Evolutionary conservation across 2,888 invertebrate genomes (phyloP).

Genomic region (Metallyticus violacea): DNA sequence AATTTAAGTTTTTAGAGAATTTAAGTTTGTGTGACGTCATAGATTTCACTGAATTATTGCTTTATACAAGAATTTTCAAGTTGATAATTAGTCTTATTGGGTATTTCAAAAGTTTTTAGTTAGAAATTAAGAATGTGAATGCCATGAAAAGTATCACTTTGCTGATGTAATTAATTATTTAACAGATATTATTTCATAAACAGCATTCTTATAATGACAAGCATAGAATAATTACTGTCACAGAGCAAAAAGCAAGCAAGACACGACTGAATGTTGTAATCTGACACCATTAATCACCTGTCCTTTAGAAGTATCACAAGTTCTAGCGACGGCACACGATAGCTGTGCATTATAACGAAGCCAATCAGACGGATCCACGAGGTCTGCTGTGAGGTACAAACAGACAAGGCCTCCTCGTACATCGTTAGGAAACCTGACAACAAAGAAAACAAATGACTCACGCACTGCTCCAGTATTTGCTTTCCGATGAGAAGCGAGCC

Average conservation of each 20-base stretch:
- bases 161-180: not conserved
- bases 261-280: too few species aligned
- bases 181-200: not conserved
- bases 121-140: too few species aligned
- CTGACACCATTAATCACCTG: not conserved
- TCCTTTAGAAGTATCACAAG: not conserved
- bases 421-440: slow-evolving; percentile 15
- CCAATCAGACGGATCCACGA: not conserved
- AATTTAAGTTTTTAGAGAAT: too few species aligned
- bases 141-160: too few species aligned
- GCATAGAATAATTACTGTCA: not conserved
- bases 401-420: not conserved
- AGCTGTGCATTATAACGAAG: not conserved
- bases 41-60: too few species aligned
- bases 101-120: too few species aligned
- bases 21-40: too few species aligned
- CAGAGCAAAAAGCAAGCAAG: not conserved
- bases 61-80: too few species aligned
- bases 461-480: slow-evolving; percentile 12
- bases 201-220: too few species aligned
- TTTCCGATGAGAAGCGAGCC: slow-evolving; percentile 26
- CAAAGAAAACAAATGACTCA: slow-evolving; percentile 15
- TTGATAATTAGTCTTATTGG: too few species aligned
- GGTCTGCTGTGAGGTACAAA: not conserved
- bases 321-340: not conserved